phyloP scores from a whole-genome alignment of 2,888 invertebrate genomes.

The Nezara viridula region DNA sequence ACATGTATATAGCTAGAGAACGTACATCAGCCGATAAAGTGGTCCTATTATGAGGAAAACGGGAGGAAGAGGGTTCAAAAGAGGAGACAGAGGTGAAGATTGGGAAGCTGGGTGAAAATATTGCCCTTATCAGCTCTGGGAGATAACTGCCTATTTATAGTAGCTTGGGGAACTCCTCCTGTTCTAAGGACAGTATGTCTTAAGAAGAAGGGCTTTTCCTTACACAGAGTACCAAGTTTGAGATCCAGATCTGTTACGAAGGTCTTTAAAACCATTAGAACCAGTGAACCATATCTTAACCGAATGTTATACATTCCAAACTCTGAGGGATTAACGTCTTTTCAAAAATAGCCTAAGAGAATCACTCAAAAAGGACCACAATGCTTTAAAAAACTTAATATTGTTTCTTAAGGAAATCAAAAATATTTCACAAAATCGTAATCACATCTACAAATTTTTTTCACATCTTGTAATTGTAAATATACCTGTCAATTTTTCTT shows the following conservation, averaged over 20 bases:
- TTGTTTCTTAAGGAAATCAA: no score
- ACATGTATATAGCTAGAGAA: background rate
- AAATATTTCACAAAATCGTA: no score
- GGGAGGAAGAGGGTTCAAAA: background rate
- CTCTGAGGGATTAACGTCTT: no score
- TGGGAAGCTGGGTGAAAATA: background rate
- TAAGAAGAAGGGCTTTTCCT: background rate
- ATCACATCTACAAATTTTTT: no score
- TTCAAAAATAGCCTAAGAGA: no score
- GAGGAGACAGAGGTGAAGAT: conserved; percentile 21
- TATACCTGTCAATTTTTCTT: no score
- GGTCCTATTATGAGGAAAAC: background rate
- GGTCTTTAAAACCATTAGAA: background rate
- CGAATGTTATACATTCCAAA: no score
- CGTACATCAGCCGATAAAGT: conserved; percentile 12
- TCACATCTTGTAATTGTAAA: no score
- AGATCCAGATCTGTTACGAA: background rate
- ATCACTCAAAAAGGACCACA: no score
- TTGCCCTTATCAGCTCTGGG: background rate
- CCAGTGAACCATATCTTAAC: no score
- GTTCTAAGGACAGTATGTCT: background rate
- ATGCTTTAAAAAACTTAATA: no score
- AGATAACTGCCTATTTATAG: conserved; percentile 41
- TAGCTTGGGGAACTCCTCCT: background rate
- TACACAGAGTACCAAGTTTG: background rate